These are phyloP conservation scores for Setipinna tenuifilis DNA, from an alignment of 2,797 vertebrate genomes.

Conservation along the genomic window DNA sequence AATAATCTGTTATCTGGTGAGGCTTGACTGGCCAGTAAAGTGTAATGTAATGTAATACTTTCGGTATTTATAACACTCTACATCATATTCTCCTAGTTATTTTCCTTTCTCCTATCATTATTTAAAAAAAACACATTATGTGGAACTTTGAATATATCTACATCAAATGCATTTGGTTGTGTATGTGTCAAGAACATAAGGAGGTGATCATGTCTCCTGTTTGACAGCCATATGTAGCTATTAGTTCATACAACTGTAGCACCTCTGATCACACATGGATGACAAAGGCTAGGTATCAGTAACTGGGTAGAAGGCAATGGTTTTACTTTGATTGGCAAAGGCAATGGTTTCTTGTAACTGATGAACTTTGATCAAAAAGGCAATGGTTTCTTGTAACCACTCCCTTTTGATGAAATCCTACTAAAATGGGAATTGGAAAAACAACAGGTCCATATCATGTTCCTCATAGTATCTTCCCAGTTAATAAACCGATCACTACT, in stretches of 20 bases:
- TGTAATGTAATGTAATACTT: conserved; percentile 59
- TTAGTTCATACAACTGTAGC: neutral
- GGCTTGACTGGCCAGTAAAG: neutral
- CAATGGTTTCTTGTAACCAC: neutral
- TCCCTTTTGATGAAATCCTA: neutral
- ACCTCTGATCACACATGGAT: neutral
- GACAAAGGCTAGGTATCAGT: neutral
- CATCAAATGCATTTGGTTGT: neutral
- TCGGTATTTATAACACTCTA: neutral
- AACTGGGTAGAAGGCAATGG: neutral
- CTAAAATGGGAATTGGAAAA: neutral
- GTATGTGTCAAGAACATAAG: neutral
- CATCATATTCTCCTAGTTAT: neutral
- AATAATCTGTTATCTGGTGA: conserved; percentile 41
- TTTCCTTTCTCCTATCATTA: neutral
- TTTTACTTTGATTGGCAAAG: neutral
- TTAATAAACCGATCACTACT: neutral
- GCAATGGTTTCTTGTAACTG: neutral
- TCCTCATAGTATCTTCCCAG: neutral
- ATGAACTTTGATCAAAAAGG: neutral
- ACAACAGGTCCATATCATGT: neutral
- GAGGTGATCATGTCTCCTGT: neutral
- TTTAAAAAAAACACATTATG: neutral
- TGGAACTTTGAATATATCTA: neutral
- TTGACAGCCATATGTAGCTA: conserved; percentile 10